phyloP scores from a whole-genome alignment of 2,888 invertebrate genomes.

The Sisyra nigra region DNA sequence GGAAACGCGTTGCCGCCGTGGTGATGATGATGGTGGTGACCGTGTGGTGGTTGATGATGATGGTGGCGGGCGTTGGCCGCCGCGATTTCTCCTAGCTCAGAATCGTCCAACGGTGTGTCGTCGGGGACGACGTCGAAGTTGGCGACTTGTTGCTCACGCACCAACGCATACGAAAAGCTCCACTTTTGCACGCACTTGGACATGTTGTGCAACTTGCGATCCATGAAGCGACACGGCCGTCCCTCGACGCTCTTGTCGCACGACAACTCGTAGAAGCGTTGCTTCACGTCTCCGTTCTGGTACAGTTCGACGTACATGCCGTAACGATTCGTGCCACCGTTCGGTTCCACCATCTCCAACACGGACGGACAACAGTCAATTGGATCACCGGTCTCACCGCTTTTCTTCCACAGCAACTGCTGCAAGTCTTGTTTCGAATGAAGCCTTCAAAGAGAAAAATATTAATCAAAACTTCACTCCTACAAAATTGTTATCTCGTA shows the following conservation, averaged over 20 bases:
- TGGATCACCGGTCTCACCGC: conserved; percentile 26
- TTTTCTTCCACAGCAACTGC: conserved; percentile 15
- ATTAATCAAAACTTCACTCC: background rate
- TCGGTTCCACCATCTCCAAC: conserved; percentile 59
- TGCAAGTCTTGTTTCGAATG: conserved; percentile 18
- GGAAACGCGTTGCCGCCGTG: conserved; percentile 9
- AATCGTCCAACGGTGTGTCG: background rate
- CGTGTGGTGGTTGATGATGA: background rate
- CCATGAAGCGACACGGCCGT: conserved; percentile 57
- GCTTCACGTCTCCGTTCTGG: conserved; percentile 49
- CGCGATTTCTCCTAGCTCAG: background rate
- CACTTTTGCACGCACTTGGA: conserved; percentile 73
- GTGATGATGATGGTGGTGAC: background rate
- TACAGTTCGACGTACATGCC: conserved; percentile 59
- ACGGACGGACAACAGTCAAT: conserved; percentile 72
- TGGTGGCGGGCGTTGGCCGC: background rate
- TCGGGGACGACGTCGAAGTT: conserved; percentile 19
- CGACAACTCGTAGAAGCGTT: conserved; percentile 64
- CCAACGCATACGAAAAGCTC: conserved; percentile 69
- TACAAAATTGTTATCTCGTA: too few species aligned
- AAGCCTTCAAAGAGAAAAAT: conserved; percentile 1
- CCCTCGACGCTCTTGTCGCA: conserved; percentile 54
- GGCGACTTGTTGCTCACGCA: conserved; percentile 30
- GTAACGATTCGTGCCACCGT: conserved; percentile 57
- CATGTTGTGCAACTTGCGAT: conserved; percentile 42